Evolutionary conservation across 2,113 vertebrate genomes (phyloP), one percentile per base, ranked within the genome.

Genomic region (Cariama cristata): DNA sequence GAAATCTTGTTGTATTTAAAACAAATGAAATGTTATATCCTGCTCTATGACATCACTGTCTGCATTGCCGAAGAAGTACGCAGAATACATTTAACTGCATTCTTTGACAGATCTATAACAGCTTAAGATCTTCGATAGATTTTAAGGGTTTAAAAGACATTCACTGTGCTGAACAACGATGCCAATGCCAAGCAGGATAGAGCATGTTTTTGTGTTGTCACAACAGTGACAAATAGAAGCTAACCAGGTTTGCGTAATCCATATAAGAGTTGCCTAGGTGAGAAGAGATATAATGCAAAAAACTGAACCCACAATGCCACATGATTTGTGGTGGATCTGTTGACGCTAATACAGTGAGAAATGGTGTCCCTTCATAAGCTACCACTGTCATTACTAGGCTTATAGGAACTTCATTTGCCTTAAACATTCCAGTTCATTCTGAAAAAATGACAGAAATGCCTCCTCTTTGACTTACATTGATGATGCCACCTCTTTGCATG

Each of bases 361-460:
- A 52, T 0, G 0, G 6, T 33, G 50, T 23, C 56, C 12, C 32
- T 86, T 22, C 26, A 9, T 22, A 45, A 47, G 18, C 66, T 75
- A 35, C n/a, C 8, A 5, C 50, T 59, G 47, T 27, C 18, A 18
- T 67, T 71, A 12, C 42, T 45, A 53, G 56, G 4, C 58, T 72
- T 49, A 44, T 5, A 68, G 40, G 80, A 85, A 71, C 56, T 72
- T 60, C 14, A 5, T 72, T 79, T 92, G 26, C 44, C 28, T 81
- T 71, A 30, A 47, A 40, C 73, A 40, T 60, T 52, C 18, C 64
- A 59, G 6, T 50, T 79, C 35, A 33, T 24, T 30, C 22, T 38
- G 55, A 32, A 77, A 79, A 94, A 62, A 45, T 47, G 12, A 9
- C 56, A 77, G n/a, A 62, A 71, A 30, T 71, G 11, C 17, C 32